These are phyloP conservation scores for Microctenopoma lineatum DNA, from an alignment of 2,797 vertebrate species.

Conservation along the genomic window DNA sequence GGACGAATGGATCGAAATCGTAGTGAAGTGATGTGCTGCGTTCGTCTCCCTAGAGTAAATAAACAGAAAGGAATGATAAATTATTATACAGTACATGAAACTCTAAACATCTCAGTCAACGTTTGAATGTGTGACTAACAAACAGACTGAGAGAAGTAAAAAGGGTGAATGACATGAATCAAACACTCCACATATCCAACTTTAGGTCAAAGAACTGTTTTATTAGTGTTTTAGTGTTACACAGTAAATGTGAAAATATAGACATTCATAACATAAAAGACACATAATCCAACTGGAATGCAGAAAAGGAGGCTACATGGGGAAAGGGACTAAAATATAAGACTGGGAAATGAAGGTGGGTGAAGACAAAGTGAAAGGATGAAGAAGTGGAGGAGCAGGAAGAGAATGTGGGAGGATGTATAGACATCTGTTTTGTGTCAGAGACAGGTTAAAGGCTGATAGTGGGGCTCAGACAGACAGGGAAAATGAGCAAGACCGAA, in stretches of 20 bases:
- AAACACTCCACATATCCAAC: not conserved
- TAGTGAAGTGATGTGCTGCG: constrained; percentile 8
- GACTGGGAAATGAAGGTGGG: constrained; percentile 38
- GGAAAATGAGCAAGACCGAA: constrained; percentile 31
- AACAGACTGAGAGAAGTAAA: not conserved
- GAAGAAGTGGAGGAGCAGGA: constrained; percentile 53
- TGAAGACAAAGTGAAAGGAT: constrained; percentile 49
- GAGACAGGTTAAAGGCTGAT: constrained; percentile 72
- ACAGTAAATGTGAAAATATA: constrained; percentile 8
- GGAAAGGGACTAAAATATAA: constrained; percentile 22
- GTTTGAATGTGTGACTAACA: not conserved
- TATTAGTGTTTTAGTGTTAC: not conserved
- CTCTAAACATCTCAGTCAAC: constrained; percentile 17
- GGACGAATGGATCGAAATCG: constrained; percentile 1
- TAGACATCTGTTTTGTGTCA: constrained; percentile 80
- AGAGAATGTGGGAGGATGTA: constrained; percentile 62
- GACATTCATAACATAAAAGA: not conserved
- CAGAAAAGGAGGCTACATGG: not conserved
- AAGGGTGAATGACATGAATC: too few species aligned
- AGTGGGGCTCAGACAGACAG: constrained; percentile 47
- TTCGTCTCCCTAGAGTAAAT: not conserved
- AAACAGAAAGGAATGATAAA: not conserved
- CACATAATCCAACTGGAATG: not conserved
- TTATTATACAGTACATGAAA: not conserved
- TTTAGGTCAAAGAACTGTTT: constrained; percentile 41